These are phyloP conservation scores for Aporophyla nigra DNA, from an alignment of 2,888 invertebrate species.

Conservation along the genomic window DNA sequence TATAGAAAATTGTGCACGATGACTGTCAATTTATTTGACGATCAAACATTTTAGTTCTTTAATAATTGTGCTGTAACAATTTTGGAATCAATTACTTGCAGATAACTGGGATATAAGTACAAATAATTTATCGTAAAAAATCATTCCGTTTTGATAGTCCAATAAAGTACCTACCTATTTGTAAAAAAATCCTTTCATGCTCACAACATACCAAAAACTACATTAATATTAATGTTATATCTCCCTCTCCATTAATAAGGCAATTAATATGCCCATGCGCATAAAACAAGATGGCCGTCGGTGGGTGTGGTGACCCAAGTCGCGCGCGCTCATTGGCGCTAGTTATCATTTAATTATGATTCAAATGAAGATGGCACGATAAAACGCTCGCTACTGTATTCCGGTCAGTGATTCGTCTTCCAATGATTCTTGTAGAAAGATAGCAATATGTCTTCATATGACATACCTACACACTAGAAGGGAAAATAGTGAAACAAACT, in stretches of 20 bases:
- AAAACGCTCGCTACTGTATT: slow-evolving; percentile 65
- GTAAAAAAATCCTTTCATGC: neutral
- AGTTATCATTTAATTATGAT: slow-evolving; percentile 80
- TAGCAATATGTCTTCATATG: neutral
- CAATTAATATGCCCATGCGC: slow-evolving; percentile 82
- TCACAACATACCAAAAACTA: slow-evolving; percentile 21
- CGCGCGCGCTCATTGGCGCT: slow-evolving; percentile 83
- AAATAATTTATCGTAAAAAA: neutral
- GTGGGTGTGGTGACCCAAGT: slow-evolving; percentile 84
- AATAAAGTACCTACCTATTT: neutral
- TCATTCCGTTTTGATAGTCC: no score
- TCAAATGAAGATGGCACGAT: slow-evolving; percentile 76
- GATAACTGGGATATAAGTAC: slow-evolving; percentile 1
- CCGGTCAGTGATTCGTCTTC: slow-evolving; percentile 53
- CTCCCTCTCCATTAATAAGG: slow-evolving; percentile 69
- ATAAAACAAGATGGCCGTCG: slow-evolving; percentile 85
- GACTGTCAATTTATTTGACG: slow-evolving; percentile 48
- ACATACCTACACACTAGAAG: neutral
- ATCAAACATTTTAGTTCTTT: slow-evolving; percentile 32
- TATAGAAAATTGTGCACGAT: slow-evolving; percentile 50
- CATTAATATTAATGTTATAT: slow-evolving; percentile 56
- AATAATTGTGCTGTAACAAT: slow-evolving; percentile 26
- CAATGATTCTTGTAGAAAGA: slow-evolving; percentile 26
- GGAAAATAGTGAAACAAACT: no score
- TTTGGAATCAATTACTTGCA: slow-evolving; percentile 30